Percentiles rank a stretch among this genome's conserved stretches.
Conservation (phyloP, 2,888 invertebrate genomes). For the Caenorhabditis auriculariae region DNA sequence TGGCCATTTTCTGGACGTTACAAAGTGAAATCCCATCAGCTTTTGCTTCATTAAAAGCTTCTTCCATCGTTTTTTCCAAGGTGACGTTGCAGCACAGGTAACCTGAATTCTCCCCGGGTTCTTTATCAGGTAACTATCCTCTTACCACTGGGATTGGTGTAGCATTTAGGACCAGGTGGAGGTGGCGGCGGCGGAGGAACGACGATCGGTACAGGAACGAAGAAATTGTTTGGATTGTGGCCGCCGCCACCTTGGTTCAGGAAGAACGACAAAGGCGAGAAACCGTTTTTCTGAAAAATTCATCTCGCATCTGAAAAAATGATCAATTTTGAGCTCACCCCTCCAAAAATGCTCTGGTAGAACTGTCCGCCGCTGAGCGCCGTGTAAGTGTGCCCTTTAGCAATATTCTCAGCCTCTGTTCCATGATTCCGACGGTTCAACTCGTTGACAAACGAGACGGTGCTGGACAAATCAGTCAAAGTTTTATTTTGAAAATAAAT, state of each 20-base stretch:
- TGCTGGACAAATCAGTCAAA: too few relatives aligned
- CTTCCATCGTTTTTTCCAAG: conserved; percentile 41
- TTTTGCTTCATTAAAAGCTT: conserved; percentile 35
- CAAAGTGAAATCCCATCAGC: conserved; percentile 39
- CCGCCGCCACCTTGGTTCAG: conserved; percentile 18
- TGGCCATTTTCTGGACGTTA: conserved; percentile 51
- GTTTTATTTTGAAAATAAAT: too few relatives aligned
- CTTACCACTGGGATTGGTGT: conserved; percentile 42
- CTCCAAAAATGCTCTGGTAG: conserved; percentile 38
- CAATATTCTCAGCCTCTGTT: too few relatives aligned
- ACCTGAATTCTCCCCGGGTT: conserved; percentile 7
- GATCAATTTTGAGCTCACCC: conserved; percentile 10
- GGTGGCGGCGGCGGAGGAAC: conserved; percentile 52
- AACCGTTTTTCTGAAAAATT: conserved; percentile 25
- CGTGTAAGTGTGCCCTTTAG: conserved; percentile 27
- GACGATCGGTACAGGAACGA: conserved; percentile 49
- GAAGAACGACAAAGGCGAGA: conserved; percentile 40
- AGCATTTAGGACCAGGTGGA: conserved; percentile 49
- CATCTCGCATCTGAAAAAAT: neutral
- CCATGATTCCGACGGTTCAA: too few relatives aligned
- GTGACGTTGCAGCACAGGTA: conserved; percentile 50
- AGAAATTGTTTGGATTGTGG: conserved; percentile 29
- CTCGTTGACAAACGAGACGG: too few relatives aligned
- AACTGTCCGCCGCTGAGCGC: conserved; percentile 40
- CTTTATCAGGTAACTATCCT: neutral